A percentile compares a stretch with the other conserved stretches of the same genome.
Conservation (phyloP, 2,797 vertebrate species). For the Lepus oiostolus region DNA sequence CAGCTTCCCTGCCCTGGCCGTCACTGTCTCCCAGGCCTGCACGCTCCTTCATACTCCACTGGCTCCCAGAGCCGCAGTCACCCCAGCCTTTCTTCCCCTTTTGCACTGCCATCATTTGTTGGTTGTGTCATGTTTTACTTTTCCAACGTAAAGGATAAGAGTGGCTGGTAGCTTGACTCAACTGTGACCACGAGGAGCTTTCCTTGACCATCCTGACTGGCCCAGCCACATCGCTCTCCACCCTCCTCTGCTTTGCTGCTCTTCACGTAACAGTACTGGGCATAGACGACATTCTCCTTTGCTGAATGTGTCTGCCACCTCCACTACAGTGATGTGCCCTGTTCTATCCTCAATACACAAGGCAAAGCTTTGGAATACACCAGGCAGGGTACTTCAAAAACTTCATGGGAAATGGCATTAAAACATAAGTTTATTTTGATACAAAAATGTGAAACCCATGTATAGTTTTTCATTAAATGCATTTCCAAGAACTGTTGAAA, state of each 20-base stretch:
- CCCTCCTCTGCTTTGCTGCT: neutral
- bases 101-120: neutral
- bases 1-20: neutral
- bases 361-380: neutral
- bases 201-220: neutral
- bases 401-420: too few relatives aligned
- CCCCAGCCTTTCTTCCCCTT: neutral
- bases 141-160: neutral
- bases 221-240: neutral
- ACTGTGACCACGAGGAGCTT: rapidly evolving
- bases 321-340: neutral
- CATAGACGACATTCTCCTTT: neutral
- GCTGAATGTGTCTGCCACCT: neutral
- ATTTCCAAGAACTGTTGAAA: too few relatives aligned
- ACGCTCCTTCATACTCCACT: neutral
- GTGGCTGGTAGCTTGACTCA: neutral
- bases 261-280: neutral
- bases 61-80: neutral
- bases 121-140: neutral
- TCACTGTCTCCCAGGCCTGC: neutral
- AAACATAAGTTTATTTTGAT: too few relatives aligned
- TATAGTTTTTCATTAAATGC: too few relatives aligned
- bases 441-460: too few relatives aligned
- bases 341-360: neutral
- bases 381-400: too few relatives aligned